Evolutionary conservation across 2,888 invertebrate species (phyloP).

Genomic region (Melieria omissa): DNA sequence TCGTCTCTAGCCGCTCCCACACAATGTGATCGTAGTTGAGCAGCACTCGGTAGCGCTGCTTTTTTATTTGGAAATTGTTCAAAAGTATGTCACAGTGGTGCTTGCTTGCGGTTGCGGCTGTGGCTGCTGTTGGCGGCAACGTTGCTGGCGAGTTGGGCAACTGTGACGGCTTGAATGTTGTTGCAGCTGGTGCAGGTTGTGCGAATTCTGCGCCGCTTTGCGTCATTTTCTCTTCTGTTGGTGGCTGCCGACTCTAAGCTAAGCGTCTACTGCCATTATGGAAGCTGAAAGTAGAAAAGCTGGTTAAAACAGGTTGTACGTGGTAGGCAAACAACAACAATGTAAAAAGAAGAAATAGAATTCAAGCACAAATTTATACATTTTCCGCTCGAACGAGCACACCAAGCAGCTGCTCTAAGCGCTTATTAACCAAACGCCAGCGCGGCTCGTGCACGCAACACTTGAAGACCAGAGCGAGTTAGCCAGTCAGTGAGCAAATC

Average conservation of each 20-base stretch:
- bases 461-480: no score
- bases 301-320: slow-evolving; percentile 12
- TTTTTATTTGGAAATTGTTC: slow-evolving; percentile 72
- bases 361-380: no score
- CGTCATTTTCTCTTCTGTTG: slow-evolving; percentile 47
- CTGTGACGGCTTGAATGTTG: slow-evolving; percentile 9
- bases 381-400: no score
- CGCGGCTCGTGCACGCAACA: no score
- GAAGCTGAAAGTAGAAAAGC: slow-evolving; percentile 25
- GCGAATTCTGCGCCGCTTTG: slow-evolving; percentile 44
- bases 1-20: slow-evolving; percentile 70
- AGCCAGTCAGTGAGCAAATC: no score
- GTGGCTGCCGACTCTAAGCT: slow-evolving; percentile 17
- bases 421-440: no score
- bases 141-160: slow-evolving; percentile 8
- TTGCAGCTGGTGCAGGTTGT: slow-evolving; percentile 22
- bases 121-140: slow-evolving; percentile 19
- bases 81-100: slow-evolving; percentile 60
- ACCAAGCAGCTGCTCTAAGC: no score
- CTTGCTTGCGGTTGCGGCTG: slow-evolving; percentile 17
- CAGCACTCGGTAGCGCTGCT: slow-evolving; percentile 73
- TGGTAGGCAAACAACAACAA: no score
- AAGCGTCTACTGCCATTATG: slow-evolving; percentile 21
- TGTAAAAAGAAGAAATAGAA: no score
- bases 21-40: slow-evolving; percentile 73